Base-by-base conservation (phyloP, 2,113 vertebrate species). In the Pygoscelis antarcticus region DNA sequence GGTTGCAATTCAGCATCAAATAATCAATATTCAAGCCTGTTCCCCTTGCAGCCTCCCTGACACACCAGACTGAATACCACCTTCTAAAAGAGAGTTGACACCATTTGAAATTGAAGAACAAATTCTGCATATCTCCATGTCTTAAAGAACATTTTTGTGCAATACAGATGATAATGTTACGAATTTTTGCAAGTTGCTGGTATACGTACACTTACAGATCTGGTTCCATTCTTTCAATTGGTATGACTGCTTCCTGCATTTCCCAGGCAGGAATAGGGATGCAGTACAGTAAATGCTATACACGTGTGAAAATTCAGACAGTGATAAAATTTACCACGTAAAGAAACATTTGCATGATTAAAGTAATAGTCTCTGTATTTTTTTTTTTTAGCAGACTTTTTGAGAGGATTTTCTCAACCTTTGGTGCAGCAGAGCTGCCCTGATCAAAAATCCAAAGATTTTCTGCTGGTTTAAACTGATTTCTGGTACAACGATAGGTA, bases 21-120 rank as follows among this genome's bases (percentile, higher is more conserved):
- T 94, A 96, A 97, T 97, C 97, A 96, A 97, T 97, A 97, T 95
- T 94, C 87, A 77, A 96, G 91, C 42, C 93, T 68, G 94, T 32
- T 91, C 91, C 81, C 89, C 81, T 83, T 80, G 91, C 91, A 96
- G 91, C 81, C 94, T 91, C 78, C 89, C 93, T 96, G 91, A 95
- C 89, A 90, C 64, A 80, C 78, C 76, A 91, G 70, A 18, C 94
- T 16, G 11, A 96, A 93, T 83, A 54, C 78, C 80, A 90, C 82
- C 78, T 91, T 84, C 86, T 42, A 4, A 61, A 75, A 55, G 85
- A 93, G 44, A 11, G 1, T 70, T 92, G 88, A 94, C 76, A 64
- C 40, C 58, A 14, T 61, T 87, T 64, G 88, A 87, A 94, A 93
- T 4, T 58, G 66, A 76, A 77, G 72, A 89, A 83, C 34, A 55